A percentile compares a stretch with the other conserved stretches of the same genome.
phyloP scores from a whole-genome alignment of 2,797 vertebrate species.

The Sibirionetta formosa region DNA sequence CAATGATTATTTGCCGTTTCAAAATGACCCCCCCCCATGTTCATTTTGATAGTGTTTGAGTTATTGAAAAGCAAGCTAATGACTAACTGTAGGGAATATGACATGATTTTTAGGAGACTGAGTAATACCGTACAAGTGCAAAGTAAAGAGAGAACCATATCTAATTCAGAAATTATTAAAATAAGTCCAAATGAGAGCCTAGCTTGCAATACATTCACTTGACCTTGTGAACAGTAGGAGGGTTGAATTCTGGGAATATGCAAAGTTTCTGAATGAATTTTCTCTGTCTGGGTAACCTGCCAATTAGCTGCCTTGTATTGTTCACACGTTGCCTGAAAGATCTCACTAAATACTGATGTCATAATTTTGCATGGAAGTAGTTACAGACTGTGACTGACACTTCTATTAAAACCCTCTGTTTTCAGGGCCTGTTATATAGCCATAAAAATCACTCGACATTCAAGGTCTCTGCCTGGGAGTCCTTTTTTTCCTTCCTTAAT shows the following conservation, averaged over 20 bases:
- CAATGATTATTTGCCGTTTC: background rate
- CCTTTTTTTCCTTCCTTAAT: background rate
- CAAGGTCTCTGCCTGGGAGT: background rate
- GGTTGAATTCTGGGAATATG: background rate
- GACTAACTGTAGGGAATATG: constrained; percentile 14
- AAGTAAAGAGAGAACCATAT: background rate
- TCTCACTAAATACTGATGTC: background rate
- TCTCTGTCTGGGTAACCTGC: background rate
- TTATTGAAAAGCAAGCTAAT: constrained; percentile 10
- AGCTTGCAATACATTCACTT: background rate
- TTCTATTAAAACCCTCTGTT: constrained; percentile 12
- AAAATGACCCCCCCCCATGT: background rate
- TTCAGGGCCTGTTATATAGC: background rate
- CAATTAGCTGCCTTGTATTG: background rate
- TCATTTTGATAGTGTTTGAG: constrained; percentile 43
- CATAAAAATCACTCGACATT: constrained; percentile 23
- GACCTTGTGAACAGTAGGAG: background rate
- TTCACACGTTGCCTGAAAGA: background rate
- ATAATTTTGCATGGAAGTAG: background rate
- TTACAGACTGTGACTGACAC: background rate
- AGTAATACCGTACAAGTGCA: background rate
- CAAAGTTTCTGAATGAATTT: background rate
- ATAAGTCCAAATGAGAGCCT: background rate
- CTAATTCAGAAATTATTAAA: constrained; percentile 34
- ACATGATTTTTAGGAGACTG: background rate